phyloP scores from a whole-genome alignment of 2,113 vertebrate genomes.

The Cichladusa arquata region DNA sequence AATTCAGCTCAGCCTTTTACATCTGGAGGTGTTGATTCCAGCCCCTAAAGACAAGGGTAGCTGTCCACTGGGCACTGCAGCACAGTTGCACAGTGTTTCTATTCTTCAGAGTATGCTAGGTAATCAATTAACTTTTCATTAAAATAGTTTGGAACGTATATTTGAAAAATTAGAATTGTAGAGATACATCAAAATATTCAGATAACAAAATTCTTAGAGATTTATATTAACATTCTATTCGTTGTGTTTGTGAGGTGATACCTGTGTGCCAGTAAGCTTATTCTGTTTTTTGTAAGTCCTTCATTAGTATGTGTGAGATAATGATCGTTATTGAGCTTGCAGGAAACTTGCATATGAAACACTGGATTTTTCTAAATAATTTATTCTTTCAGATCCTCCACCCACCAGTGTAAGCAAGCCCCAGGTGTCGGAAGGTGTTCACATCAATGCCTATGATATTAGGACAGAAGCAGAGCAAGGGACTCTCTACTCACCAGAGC shows the following conservation, averaged over 20 bases:
- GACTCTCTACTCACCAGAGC: constrained; percentile 88
- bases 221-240: background rate
- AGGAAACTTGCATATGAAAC: background rate
- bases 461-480: constrained; percentile 87
- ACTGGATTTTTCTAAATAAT: background rate
- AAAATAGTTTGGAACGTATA: background rate
- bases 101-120: background rate
- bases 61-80: background rate
- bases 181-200: background rate
- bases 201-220: background rate
- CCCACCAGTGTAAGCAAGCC: constrained; percentile 79
- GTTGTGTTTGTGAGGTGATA: background rate
- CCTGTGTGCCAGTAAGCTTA: background rate
- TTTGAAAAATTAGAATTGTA: background rate
- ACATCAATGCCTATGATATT: constrained; percentile 85
- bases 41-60: background rate
- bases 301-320: background rate
- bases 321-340: background rate
- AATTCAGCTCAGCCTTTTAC: background rate
- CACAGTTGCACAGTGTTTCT: background rate
- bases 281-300: background rate
- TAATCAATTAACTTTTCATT: background rate
- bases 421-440: constrained; percentile 81
- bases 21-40: background rate
- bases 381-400: constrained; percentile 81